Evolutionary conservation across 2,888 invertebrate genomes (phyloP).

Genomic region (Sesamia inferens): DNA sequence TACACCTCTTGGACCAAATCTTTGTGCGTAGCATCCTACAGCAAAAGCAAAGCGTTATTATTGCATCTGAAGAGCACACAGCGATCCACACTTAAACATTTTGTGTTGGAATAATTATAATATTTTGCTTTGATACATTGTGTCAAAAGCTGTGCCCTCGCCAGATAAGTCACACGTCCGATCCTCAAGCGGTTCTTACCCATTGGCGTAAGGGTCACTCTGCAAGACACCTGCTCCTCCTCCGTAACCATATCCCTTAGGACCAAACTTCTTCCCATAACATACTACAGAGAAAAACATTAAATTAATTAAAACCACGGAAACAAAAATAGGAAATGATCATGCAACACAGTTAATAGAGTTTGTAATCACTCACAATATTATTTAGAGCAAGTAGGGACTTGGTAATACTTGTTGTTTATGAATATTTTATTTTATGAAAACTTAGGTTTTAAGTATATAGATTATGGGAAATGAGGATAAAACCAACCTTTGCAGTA

Average conservation of each 20-base stretch:
- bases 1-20: slow-evolving; percentile 98
- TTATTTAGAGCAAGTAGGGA: slow-evolving; percentile 42
- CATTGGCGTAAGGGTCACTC: slow-evolving; percentile 96
- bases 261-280: slow-evolving; percentile 99
- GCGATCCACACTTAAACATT: slow-evolving; percentile 63
- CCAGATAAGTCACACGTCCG: slow-evolving; percentile 80
- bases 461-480: slow-evolving; percentile 55
- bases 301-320: slow-evolving; percentile 71
- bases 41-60: slow-evolving; percentile 87
- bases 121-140: slow-evolving; percentile 33
- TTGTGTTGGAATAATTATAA: slow-evolving; percentile 29
- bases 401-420: slow-evolving; percentile 43
- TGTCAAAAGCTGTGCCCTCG: slow-evolving; percentile 81
- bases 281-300: slow-evolving; percentile 92
- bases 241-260: slow-evolving; percentile 99
- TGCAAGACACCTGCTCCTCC: slow-evolving; percentile 98
- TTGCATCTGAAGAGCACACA: slow-evolving; percentile 81
- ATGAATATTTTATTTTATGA: slow-evolving; percentile 37
- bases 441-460: slow-evolving; percentile 30
- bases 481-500: slow-evolving; percentile 97
- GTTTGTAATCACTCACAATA: slow-evolving; percentile 59
- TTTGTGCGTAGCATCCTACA: slow-evolving; percentile 98
- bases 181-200: slow-evolving; percentile 90
- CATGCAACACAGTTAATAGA: slow-evolving; percentile 57
- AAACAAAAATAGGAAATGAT: slow-evolving; percentile 46